Base-by-base conservation (phyloP, 2,888 invertebrate species). In the Polylopha cassiicola region DNA sequence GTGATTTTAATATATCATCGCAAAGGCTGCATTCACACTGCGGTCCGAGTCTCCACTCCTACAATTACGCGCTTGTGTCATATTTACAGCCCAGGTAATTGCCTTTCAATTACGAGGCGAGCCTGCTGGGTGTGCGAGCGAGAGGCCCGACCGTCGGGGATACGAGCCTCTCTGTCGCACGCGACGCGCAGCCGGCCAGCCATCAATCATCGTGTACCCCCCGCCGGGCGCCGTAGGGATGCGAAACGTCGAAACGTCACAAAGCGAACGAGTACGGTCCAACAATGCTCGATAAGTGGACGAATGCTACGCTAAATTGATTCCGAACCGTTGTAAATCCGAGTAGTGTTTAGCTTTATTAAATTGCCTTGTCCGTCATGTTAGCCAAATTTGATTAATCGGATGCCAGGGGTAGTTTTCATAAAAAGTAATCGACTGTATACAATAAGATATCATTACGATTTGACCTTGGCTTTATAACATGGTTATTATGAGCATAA, bases 61-160 rank as follows among this genome's bases (percentile, higher is more conserved):
- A 74, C 85, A 85, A 86, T 85, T 85, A 84, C 80, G 79, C 77
- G 80, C 82, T 73, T 84, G 82, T 84, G 86, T 86, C 86, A 86
- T 86, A 86, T 86, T 86, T 85, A 86, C 86, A 81, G 82, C 78
- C 72, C 82, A 82, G 86, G 85, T 86, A 86, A 85, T 85, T 85
- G 86, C 79, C 86, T 81, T 86, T 86, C 86, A 86, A 86, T 86
- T 86, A 85, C 78, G 69, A 66, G 65, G 65, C 73, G 62, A 61
- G 74, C 75, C 77, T 59, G 76, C 70, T 75, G 75, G 58, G 73
- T 51, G 72, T 50, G 63, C 21, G 67, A 76, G 49, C 20, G 66
- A 65, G 75, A 74, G 53, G 44, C 33, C 53, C 50, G 46, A 61
- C 42, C 48, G 47, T 47, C 58, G 27, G 45, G 27, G 50, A 55